Percentiles rank a stretch among this genome's conserved stretches.
These are phyloP conservation scores for Ictidomys tridecemlineatus DNA, from an alignment of 2,113 vertebrate species.

Conservation along the genomic window DNA sequence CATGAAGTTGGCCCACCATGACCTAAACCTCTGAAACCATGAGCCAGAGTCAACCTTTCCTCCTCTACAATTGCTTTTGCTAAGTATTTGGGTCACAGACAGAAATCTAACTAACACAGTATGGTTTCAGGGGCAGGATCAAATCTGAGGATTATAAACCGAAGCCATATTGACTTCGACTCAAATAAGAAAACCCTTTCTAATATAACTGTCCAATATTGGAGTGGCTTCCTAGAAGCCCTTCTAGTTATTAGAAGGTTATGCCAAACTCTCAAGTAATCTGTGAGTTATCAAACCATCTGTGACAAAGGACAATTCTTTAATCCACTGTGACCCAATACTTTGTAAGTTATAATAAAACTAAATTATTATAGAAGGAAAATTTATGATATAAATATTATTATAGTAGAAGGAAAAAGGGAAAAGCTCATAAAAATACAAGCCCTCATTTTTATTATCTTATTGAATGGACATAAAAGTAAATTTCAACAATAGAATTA, in stretches of 20 bases:
- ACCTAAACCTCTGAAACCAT: no score
- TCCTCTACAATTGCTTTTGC: no score
- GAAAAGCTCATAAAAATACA: background rate
- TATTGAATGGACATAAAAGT: slow-evolving; percentile 14
- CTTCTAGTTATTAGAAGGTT: background rate
- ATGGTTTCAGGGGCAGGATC: background rate
- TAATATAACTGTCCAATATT: background rate
- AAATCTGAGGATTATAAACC: slow-evolving; percentile 31
- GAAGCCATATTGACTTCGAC: background rate
- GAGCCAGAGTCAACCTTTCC: no score
- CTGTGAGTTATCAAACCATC: background rate
- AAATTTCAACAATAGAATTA: slow-evolving; percentile 43
- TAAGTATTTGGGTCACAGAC: no score
- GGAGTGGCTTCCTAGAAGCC: background rate
- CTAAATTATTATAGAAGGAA: background rate
- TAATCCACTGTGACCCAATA: background rate
- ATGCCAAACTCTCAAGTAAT: background rate
- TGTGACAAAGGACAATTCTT: slow-evolving; percentile 13
- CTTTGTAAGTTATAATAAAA: slow-evolving; percentile 5
- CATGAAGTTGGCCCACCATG: no score
- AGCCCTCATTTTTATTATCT: background rate
- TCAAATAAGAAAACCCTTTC: slow-evolving; percentile 14
- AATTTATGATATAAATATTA: no score
- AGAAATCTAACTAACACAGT: no score
- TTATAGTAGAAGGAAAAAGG: background rate